A percentile compares a stretch with the other conserved stretches of the same genome.
These are phyloP conservation scores for Oscheius sp. DNA, from an alignment of 1,140 invertebrate species.

Conservation along the genomic window DNA sequence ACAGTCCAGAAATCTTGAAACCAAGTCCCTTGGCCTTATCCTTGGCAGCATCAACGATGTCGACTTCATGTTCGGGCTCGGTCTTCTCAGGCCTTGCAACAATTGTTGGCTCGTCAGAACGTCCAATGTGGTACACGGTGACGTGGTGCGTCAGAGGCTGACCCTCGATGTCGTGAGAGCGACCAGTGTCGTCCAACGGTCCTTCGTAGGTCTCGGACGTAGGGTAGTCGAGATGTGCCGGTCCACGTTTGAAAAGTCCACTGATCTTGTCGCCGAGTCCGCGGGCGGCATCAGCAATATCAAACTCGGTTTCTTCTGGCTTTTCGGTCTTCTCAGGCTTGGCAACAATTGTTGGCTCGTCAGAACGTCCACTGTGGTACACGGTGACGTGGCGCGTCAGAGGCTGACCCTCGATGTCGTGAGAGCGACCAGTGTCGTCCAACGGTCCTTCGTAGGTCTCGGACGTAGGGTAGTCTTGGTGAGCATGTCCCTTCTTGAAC, in stretches of 20 bases:
- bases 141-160: not conserved
- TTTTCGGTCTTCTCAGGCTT: not conserved
- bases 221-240: not conserved
- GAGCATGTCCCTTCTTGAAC: not conserved
- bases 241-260: not conserved
- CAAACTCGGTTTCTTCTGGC: not conserved
- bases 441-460: not conserved
- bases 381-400: not conserved
- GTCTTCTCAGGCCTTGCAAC: not conserved
- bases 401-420: not conserved
- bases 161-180: not conserved
- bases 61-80: no score
- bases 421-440: not conserved
- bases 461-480: not conserved
- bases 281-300: not conserved
- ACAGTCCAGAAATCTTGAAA: no score
- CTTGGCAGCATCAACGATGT: no score
- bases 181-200: not conserved
- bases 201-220: not conserved
- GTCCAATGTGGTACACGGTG: not conserved
- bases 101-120: not conserved
- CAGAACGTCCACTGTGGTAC: not conserved
- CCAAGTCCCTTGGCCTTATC: no score
- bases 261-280: not conserved
- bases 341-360: not conserved